phyloP scores from a whole-genome alignment of 2,113 vertebrate genomes.

The Leucosticte australis region DNA sequence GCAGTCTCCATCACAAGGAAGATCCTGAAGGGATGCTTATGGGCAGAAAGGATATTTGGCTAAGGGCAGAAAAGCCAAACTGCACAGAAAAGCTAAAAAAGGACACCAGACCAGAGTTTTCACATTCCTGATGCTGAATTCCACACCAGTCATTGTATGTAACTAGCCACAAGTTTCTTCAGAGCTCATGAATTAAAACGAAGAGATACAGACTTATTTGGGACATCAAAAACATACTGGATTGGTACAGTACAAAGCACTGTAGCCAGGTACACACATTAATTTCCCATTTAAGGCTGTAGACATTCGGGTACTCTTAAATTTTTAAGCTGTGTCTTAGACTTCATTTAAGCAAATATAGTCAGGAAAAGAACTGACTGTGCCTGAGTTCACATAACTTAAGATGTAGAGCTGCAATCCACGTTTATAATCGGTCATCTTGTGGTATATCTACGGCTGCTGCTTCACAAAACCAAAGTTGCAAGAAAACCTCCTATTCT shows the following conservation, averaged over 20 bases:
- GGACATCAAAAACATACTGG: not conserved
- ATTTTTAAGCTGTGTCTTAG: not conserved
- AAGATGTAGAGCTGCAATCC: not conserved
- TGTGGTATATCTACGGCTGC: not conserved
- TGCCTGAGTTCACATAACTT: not conserved
- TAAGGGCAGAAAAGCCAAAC: not conserved
- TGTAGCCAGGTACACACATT: not conserved
- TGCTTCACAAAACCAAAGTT: not conserved
- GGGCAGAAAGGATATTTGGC: not conserved
- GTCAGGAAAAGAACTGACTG: not conserved
- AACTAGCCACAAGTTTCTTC: not conserved
- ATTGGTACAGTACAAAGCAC: not conserved
- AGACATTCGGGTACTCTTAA: fast-evolving
- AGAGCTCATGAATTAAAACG: not conserved
- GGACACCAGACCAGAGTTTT: not conserved
- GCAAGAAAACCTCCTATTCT: not conserved
- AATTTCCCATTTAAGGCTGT: not conserved
- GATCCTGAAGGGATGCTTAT: not conserved
- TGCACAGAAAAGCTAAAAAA: not conserved
- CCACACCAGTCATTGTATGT: not conserved
- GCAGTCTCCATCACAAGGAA: not conserved
- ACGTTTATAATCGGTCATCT: not conserved
- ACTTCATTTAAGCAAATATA: not conserved
- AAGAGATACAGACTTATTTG: not conserved
- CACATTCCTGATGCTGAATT: not conserved